A percentile compares a stretch with the other conserved stretches of the same genome.
Conservation (phyloP, 2,888 invertebrate species). For the Cyclophora punctaria region DNA sequence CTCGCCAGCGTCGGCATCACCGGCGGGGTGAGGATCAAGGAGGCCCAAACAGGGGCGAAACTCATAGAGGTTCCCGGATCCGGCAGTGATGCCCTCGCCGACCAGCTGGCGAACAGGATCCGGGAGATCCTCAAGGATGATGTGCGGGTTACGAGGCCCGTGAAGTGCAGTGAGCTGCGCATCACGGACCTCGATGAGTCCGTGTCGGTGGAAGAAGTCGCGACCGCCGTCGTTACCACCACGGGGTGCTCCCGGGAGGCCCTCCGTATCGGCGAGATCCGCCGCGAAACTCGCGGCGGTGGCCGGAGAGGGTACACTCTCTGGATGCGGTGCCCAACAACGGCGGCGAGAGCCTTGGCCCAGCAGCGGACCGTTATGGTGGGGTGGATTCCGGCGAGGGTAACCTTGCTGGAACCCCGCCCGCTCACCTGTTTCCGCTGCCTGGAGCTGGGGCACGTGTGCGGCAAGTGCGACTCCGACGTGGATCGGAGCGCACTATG, state of each 20-base stretch:
- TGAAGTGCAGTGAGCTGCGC: neutral
- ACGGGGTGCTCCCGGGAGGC: neutral
- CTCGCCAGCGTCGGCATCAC: neutral
- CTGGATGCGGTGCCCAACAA: constrained; percentile 3
- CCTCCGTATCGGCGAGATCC: constrained; percentile 5
- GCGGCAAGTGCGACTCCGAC: constrained; percentile 3
- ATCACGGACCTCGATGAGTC: constrained; percentile 17
- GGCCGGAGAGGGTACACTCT: neutral
- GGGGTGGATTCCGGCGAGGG: constrained; percentile 12
- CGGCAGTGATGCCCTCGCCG: too few species aligned
- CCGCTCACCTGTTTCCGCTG: constrained; percentile 14
- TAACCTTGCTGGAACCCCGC: constrained; percentile 5
- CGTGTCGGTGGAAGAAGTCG: constrained; percentile 2
- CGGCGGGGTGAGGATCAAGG: constrained; percentile 8
- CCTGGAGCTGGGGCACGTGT: constrained; percentile 10
- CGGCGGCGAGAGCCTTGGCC: neutral
- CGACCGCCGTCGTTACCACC: constrained; percentile 1
- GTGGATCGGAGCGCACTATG: neutral
- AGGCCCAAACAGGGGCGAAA: constrained; percentile 18
- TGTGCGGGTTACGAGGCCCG: constrained; percentile 7
- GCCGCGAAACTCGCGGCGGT: neutral
- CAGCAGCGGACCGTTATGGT: constrained; percentile 3
- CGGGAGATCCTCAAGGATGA: neutral
- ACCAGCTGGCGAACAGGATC: too few species aligned
- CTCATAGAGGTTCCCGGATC: neutral